Evolutionary conservation across 2,113 vertebrate genomes (phyloP).

Genomic region (Trachemys scripta): DNA sequence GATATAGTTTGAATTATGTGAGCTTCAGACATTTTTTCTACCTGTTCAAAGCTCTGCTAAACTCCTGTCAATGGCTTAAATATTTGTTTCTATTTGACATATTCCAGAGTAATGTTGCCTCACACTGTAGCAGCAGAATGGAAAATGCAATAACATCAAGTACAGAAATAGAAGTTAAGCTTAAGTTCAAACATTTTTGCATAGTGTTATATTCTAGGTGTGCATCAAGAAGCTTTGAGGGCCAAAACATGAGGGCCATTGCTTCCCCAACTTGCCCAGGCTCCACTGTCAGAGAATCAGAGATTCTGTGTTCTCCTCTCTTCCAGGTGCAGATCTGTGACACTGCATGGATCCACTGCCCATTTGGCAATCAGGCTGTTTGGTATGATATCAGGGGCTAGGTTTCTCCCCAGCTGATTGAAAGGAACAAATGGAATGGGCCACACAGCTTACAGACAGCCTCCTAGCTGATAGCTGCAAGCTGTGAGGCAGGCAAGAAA

Average conservation of each 20-base stretch:
- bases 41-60: constrained; percentile 49
- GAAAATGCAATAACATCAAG: constrained; percentile 42
- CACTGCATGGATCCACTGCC: not conserved
- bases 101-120: constrained; percentile 41
- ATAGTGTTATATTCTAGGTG: not conserved
- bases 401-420: not conserved
- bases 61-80: constrained; percentile 42
- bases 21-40: constrained; percentile 51
- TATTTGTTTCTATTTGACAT: constrained; percentile 60
- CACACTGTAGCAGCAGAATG: constrained; percentile 2
- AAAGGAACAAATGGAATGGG: not conserved
- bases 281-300: not conserved
- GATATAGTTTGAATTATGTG: not conserved
- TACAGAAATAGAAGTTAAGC: constrained; percentile 43
- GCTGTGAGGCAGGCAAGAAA: not conserved
- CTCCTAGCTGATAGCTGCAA: not conserved
- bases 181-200: constrained; percentile 11
- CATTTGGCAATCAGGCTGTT: not conserved
- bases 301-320: not conserved
- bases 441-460: not conserved
- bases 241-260: fast-evolving
- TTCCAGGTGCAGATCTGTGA: not conserved
- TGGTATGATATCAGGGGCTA: not conserved
- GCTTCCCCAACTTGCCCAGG: not conserved
- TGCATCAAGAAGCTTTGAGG: not conserved